phyloP scores from a whole-genome alignment of 2,888 invertebrate species.

The Fabriciana adippe region DNA sequence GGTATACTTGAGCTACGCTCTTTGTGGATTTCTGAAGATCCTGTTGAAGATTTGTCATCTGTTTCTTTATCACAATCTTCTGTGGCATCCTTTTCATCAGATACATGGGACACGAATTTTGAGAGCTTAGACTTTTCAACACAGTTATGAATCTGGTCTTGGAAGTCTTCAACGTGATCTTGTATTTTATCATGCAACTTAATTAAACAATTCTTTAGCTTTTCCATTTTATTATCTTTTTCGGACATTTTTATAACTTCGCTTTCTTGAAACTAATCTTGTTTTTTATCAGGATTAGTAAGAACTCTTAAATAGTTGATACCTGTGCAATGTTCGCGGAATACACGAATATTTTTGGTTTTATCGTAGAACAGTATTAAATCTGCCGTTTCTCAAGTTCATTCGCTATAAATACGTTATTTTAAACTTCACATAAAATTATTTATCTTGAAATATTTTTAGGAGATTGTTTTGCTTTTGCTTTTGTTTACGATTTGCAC shows the following conservation, averaged over 20 bases:
- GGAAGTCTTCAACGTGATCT: constrained; percentile 69
- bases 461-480: constrained; percentile 23
- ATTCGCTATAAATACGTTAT: constrained; percentile 17
- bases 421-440: constrained; percentile 2
- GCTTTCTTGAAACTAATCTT: background rate
- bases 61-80: constrained; percentile 50
- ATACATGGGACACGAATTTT: constrained; percentile 63
- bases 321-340: constrained; percentile 14
- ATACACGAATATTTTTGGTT: constrained; percentile 6
- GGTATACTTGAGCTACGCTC: constrained; percentile 52
- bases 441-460: constrained; percentile 19
- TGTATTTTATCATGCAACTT: constrained; percentile 72
- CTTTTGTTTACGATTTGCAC: constrained; percentile 17
- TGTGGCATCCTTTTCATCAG: constrained; percentile 63
- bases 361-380: background rate
- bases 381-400: constrained; percentile 27
- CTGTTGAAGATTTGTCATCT: constrained; percentile 49
- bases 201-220: constrained; percentile 60
- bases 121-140: constrained; percentile 61
- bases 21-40: constrained; percentile 43
- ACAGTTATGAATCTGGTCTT: constrained; percentile 70
- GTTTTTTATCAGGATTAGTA: background rate
- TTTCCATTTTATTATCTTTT: constrained; percentile 66
- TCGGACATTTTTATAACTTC: constrained; percentile 51
- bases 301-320: background rate